phyloP scores from a whole-genome alignment of 2,888 invertebrate species.

The Zootermopsis nevadensis region DNA sequence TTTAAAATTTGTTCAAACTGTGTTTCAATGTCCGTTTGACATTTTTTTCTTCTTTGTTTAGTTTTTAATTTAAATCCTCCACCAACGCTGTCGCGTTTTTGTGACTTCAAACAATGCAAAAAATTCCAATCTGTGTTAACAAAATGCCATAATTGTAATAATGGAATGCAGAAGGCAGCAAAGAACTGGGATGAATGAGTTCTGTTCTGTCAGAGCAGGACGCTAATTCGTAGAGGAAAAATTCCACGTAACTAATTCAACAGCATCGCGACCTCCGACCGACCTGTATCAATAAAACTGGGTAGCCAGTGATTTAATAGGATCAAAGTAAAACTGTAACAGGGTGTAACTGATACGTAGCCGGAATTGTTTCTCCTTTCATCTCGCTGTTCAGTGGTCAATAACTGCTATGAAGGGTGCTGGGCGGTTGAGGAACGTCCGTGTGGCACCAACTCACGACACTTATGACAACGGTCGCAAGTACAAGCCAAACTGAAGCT shows the following conservation, averaged over 20 bases:
- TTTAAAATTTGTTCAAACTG: no score
- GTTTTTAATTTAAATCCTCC: no score
- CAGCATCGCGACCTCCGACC: neutral
- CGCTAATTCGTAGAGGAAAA: neutral
- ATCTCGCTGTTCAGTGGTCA: neutral
- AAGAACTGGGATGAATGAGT: neutral
- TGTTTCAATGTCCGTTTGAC: no score
- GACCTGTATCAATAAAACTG: neutral
- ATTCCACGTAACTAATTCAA: neutral
- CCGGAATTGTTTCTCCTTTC: neutral
- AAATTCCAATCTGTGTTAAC: neutral
- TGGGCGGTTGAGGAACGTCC: no score
- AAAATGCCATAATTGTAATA: neutral
- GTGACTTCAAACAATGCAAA: no score
- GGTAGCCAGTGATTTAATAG: neutral
- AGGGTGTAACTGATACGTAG: neutral
- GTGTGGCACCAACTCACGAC: no score
- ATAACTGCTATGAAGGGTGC: neutral
- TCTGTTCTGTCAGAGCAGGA: neutral
- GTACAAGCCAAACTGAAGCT: no score
- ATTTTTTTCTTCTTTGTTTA: no score
- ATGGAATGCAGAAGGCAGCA: neutral
- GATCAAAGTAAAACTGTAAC: neutral
- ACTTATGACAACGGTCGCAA: no score
- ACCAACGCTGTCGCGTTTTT: no score